Conservation (phyloP, 2,888 invertebrate genomes). For the Dicranocentrus wangi region DNA sequence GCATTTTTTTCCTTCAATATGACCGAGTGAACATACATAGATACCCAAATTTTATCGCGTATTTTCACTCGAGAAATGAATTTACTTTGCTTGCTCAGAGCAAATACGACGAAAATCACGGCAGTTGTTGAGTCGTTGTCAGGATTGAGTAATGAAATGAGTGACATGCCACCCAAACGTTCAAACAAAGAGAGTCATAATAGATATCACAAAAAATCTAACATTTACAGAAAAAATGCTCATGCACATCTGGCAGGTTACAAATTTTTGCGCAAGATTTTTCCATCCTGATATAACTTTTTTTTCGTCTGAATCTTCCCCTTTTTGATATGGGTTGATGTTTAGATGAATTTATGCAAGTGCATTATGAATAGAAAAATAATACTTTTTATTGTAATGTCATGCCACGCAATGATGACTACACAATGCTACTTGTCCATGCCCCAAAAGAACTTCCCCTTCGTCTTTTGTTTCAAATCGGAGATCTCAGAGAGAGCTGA, state of each 20-base stretch:
- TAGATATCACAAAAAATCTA: no score
- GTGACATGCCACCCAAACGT: conserved; percentile 5
- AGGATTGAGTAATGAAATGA: conserved; percentile 47
- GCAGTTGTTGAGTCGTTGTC: background rate
- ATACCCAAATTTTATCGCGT: conserved; percentile 13
- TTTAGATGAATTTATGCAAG: background rate
- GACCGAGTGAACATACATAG: background rate
- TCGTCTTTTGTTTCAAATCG: background rate
- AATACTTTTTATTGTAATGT: conserved; percentile 16
- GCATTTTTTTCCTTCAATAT: conserved; percentile 15
- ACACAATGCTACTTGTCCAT: background rate
- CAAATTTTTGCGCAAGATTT: background rate
- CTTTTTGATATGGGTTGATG: background rate
- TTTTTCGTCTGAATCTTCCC: conserved; percentile 1
- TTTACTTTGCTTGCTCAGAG: background rate
- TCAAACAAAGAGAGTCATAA: background rate
- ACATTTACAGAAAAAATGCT: conserved; percentile 7
- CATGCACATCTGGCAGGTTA: conserved; percentile 36
- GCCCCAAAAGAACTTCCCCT: conserved; percentile 2
- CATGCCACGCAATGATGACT: background rate
- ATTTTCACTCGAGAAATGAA: conserved; percentile 13
- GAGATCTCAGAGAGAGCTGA: no score
- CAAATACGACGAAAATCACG: background rate
- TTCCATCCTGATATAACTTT: background rate
- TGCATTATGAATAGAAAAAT: background rate